These are phyloP conservation scores for Zalophus californianus DNA, from an alignment of 2,797 vertebrate species.

Conservation along the genomic window DNA sequence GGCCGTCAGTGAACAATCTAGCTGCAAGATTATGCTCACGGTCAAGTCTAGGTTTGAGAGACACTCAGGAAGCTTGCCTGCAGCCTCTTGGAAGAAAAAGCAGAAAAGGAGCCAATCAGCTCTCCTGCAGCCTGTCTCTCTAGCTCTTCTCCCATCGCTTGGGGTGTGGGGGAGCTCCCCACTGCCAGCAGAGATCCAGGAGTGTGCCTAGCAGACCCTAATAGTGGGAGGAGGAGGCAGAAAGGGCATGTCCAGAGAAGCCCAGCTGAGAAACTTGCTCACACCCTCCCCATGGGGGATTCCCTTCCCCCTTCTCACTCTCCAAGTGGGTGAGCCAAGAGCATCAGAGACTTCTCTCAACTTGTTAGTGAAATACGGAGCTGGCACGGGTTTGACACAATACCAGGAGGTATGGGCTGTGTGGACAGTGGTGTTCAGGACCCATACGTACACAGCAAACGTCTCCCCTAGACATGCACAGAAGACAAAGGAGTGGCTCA, in stretches of 20 bases:
- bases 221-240: background rate
- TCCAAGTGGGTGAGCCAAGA: background rate
- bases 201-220: background rate
- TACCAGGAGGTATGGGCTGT: background rate
- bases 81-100: background rate
- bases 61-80: background rate
- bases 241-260: background rate
- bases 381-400: background rate
- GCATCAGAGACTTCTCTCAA: conserved; percentile 20
- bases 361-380: background rate
- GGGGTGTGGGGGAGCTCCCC: background rate
- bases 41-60: background rate
- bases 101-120: background rate
- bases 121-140: background rate
- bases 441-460: background rate
- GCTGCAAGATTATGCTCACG: background rate
- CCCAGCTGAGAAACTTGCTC: conserved; percentile 69
- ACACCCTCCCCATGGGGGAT: background rate
- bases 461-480: background rate
- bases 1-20: background rate
- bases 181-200: background rate
- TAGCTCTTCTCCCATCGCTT: too few species aligned
- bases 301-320: background rate
- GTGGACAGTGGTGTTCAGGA: background rate
- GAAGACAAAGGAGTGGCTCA: background rate